Base-by-base conservation (phyloP, 2,797 vertebrate species). In the Notolepis coatsorum region DNA sequence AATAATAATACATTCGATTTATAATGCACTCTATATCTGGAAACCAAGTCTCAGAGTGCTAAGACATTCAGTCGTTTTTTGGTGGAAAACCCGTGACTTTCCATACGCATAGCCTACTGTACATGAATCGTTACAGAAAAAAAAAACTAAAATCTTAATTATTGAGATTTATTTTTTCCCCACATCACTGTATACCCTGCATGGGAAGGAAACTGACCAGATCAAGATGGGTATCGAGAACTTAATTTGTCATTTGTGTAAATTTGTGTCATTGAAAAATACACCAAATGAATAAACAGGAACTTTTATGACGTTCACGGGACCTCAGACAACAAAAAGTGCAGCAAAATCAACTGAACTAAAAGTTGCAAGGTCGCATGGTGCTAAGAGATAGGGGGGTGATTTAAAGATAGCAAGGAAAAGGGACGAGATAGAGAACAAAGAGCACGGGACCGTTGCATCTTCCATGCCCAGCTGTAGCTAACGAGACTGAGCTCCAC, bases 281-380 rank as follows among this genome's bases (percentile, higher is more conserved):
- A 46, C 15, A 9, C 18, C 17, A 20, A 23, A 33, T 0, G 2
- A 17, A 28, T 39, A 24, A 54, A 49, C 5, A 51, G 1, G 0
- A 48, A 51, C 51, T 18, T 3, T 24, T 13, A 25, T 47, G 0
- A 45, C 20, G 13, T 25, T 20, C 38, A n/a, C n/a, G n/a, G n/a
- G n/a, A n/a, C 21, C 1, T 13, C 15, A 45, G 13, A 46, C n/a
- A n/a, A n/a, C n/a, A n/a, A n/a, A 18, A 25, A 25, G 21, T 31
- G 1, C 0, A 20, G 52, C 41, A 35, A 35, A 48, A 21, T 2
- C 7, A 46, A n/a, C n/a, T 46, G 13, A 52, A 49, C 18, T 21
- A 13, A 73, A 68, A 64, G 12, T 6, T 51, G 9, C 5, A 48
- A 12, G 9, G 15, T n/a, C n/a, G n/a, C 12, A 30, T 1, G 60